Evolutionary conservation across 2,888 invertebrate genomes (phyloP), one percentile per base, ranked within the genome.

Genomic region (Zeuzera pyrina): DNA sequence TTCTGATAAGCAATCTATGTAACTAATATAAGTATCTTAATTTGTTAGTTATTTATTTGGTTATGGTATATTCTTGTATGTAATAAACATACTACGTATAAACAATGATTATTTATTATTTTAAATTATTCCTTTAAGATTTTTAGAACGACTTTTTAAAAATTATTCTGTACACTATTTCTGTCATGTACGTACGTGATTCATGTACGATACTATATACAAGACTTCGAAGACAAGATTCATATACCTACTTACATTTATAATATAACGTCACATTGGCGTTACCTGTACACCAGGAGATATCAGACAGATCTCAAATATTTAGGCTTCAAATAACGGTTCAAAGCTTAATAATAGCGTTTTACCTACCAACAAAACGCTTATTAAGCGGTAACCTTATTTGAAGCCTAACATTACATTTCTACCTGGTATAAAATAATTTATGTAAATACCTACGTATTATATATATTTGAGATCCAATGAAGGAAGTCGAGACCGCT

Each of bases 301-400:
- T 25, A 25, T 12, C 25, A 25, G 12, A 25, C 25, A 25, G 25
- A 12, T 25, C 25, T 25, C 25, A 25, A 25, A 11, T 25, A 11
- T 11, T 25, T 25, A 25, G 25, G 25, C 25, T 25, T 25, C 25
- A 25, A 25, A 25, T 25, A 25, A 25, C 25, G 25, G 25, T 25
- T n/a, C 8, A n/a, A 25, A 25, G 12, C 15, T 28, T 15, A 15
- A 28, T 28, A 28, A 15, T 11, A 11, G 28, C 28, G 28, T 28
- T 28, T 19, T 29, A 29, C 29, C 12, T 29, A 29, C 16, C 29
- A 29, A 12, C 16, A 29, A 29, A 16, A 29, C 29, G 29, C 29
- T 29, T 29, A 29, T 15, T 28, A 28, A 28, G 27, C 27, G 27
- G 15, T 29, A 15, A 28, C 28, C 28, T 28, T 15, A 15, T 11